Evolutionary conservation across 2,888 invertebrate genomes (phyloP), one percentile per base, ranked within the genome.

Genomic region (Catocala fraxini): DNA sequence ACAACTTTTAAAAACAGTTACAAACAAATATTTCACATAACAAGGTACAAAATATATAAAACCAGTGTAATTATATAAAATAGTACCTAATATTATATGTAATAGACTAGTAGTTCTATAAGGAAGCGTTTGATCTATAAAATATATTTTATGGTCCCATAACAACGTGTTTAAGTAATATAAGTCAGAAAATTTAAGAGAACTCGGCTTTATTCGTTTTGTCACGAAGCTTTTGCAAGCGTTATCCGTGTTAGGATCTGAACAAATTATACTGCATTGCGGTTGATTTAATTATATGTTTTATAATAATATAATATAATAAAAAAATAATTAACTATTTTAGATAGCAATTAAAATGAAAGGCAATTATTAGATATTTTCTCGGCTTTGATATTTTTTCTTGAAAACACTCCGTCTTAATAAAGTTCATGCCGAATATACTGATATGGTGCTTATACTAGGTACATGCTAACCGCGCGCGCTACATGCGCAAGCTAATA

Each of bases 251-350:
- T 60, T 46, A 45, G 59, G 62, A 77, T 73, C 71, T 68, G 58
- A 73, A 75, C 65, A 73, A 79, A 76, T 71, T 77, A 68, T 60
- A 71, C 79, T 79, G 80, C 80, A 80, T 67, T 80, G 80, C 81
- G 65, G 80, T 25, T 51, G 41, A 51, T 64, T 62, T 42, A 66
- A 64, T 68, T 69, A 65, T 34, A 42, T 51, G 33, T 35, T 49
- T 46, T 41, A 34, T 12, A n/a, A n/a, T n/a, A n/a, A n/a, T n/a
- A n/a, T n/a, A n/a, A n/a, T n/a, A n/a, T n/a, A n/a, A n/a, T n/a
- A n/a, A n/a, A n/a, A n/a, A n/a, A n/a, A n/a, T n/a, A n/a, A n/a
- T n/a, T n/a, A n/a, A n/a, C n/a, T n/a, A 5, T 12, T 1, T 46
- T 13, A 12, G 13, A 6, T 51, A 39, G 9, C 13, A 34, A 35